A percentile compares a stretch with the other conserved stretches of the same genome.
Evolutionary conservation across 2,113 vertebrate genomes (phyloP).

Genomic region (Myotis brandtii): DNA sequence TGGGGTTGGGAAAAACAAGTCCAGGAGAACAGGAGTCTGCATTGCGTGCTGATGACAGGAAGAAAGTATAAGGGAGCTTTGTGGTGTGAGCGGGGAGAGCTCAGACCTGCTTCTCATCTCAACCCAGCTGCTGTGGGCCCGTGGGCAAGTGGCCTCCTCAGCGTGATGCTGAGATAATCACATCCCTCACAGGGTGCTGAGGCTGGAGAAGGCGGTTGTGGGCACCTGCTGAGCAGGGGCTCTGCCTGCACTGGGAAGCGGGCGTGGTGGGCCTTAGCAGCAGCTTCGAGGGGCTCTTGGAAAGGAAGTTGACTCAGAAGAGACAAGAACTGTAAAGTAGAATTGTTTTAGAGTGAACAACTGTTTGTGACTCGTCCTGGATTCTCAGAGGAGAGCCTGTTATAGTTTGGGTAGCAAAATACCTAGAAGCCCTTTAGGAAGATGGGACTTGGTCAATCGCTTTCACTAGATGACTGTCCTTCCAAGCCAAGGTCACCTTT

Average conservation of each 20-base stretch:
- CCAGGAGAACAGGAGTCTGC: background rate
- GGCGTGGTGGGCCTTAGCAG: background rate
- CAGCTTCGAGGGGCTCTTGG: background rate
- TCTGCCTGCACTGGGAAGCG: background rate
- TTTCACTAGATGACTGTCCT: background rate
- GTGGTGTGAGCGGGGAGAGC: background rate
- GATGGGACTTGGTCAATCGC: background rate
- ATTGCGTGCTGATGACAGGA: background rate
- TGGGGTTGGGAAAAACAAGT: background rate
- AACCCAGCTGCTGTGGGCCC: no score
- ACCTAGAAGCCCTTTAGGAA: background rate
- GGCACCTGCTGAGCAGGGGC: accelerated
- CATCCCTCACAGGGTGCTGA: background rate
- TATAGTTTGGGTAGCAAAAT: background rate
- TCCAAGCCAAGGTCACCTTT: background rate
- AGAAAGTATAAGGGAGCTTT: background rate
- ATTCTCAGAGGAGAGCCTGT: background rate
- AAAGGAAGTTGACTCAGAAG: background rate
- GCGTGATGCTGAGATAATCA: background rate
- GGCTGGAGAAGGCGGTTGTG: accelerated
- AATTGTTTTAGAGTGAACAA: background rate
- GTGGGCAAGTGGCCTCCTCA: background rate
- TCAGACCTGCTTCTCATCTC: no score
- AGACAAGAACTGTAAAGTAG: background rate
- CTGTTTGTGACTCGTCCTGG: background rate